Conservation (phyloP, 1,140 invertebrate species). For the Drosophila sp. region DNA sequence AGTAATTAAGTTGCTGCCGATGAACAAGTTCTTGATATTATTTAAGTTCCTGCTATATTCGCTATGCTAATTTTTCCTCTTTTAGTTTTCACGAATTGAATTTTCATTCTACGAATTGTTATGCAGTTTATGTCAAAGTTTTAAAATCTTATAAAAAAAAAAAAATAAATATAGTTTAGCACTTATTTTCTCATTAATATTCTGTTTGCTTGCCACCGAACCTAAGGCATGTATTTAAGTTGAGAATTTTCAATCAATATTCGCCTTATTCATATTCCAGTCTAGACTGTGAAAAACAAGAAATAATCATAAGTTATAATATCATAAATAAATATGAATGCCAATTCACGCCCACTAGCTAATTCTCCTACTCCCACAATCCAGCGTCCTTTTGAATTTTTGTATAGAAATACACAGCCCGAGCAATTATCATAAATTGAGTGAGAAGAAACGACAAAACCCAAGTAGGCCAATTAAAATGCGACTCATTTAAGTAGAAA, state of each 20-base stretch:
- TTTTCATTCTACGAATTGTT: too few species aligned
- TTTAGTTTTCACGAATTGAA: too few species aligned
- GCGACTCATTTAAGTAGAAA: conserved; percentile 16
- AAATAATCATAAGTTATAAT: conserved; percentile 13
- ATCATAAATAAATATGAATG: conserved; percentile 7
- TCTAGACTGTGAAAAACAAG: conserved; percentile 9
- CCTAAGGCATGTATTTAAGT: not conserved
- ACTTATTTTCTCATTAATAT: not conserved
- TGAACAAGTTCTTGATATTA: too few species aligned
- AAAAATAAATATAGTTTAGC: too few species aligned
- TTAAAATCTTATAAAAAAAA: too few species aligned
- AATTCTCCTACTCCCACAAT: not conserved
- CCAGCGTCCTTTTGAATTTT: not conserved
- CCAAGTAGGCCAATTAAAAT: conserved; percentile 48
- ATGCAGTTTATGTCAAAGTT: too few species aligned
- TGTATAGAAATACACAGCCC: conserved; percentile 21
- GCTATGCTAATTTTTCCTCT: too few species aligned
- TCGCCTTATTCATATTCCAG: conserved; percentile 2
- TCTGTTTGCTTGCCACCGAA: not conserved
- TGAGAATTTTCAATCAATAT: conserved; percentile 6
- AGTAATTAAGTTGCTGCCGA: too few species aligned
- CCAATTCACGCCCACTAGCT: conserved; percentile 20
- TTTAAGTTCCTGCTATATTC: too few species aligned
- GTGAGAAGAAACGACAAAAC: conserved; percentile 17
- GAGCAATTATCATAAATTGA: conserved; percentile 62